phyloP scores from a whole-genome alignment of 1,140 invertebrate genomes.

The Heliconius melpomene region DNA sequence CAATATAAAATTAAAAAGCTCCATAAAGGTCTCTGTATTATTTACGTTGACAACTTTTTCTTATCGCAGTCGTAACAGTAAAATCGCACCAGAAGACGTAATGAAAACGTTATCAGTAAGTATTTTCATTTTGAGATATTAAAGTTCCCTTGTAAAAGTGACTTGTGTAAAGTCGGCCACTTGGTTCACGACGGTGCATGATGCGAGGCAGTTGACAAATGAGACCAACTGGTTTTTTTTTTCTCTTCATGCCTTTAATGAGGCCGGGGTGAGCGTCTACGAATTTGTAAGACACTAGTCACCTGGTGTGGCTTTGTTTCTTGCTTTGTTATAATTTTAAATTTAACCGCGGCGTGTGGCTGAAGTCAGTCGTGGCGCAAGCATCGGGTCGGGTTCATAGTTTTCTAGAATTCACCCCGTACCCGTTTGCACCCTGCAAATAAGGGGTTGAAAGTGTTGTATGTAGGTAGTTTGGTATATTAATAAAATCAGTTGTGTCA shows the following conservation, averaged over 20 bases:
- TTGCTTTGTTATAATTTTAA: background rate
- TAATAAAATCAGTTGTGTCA: too few relatives aligned
- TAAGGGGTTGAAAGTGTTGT: too few relatives aligned
- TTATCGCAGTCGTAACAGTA: conserved; percentile 50
- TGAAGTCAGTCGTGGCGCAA: too few relatives aligned
- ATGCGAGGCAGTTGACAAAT: conserved; percentile 19
- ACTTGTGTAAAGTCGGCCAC: conserved; percentile 18
- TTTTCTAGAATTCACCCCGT: too few relatives aligned
- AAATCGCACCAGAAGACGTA: conserved; percentile 44
- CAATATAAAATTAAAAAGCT: conserved; percentile 36
- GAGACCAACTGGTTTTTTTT: conserved; percentile 17
- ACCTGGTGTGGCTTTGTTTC: background rate
- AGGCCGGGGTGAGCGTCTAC: background rate
- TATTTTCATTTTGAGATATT: conserved; percentile 55
- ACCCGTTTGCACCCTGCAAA: too few relatives aligned
- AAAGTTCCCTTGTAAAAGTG: conserved; percentile 26
- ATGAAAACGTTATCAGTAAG: conserved; percentile 56
- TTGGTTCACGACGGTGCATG: background rate
- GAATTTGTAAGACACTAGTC: background rate
- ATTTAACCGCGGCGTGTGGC: too few relatives aligned
- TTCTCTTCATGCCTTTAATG: background rate
- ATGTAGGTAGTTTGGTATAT: too few relatives aligned
- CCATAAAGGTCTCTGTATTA: conserved; percentile 40
- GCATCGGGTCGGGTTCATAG: too few relatives aligned
- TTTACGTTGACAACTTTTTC: conserved; percentile 52